Evolutionary conservation across 2,888 invertebrate genomes (phyloP), one percentile per base, ranked within the genome.

Genomic region (Melanchra persicariae): DNA sequence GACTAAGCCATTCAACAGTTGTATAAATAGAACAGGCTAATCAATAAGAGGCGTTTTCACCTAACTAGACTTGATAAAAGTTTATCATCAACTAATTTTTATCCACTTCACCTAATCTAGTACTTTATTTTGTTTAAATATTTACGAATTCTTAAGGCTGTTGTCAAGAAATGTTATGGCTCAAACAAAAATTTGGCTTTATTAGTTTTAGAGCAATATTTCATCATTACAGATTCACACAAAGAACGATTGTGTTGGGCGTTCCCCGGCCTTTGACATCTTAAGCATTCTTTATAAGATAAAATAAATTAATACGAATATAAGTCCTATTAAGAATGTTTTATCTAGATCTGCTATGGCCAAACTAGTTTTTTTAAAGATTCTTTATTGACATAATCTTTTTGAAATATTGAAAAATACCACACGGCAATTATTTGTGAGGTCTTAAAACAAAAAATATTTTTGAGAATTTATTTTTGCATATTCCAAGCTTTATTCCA

Each of bases 201-300:
- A 65, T 61, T 80, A 67, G 72, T 71, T 71, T 74, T 54, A 24
- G 45, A 26, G 60, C 43, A 60, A 70, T 78, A 81, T 76, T 83
- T 83, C 65, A 77, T 74, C 59, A 81, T 81, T 79, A 74, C 8
- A 30, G 8, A 69, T 70, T 58, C 67, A 69, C 60, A 78, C 68
- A 70, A 85, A 72, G 67, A 75, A 72, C 34, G 51, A 70, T 73
- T 73, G 59, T 76, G 1, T 57, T 70, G 54, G 71, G 70, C 51
- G 62, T 74, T 74, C 57, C 63, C 67, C 67, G 72, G 70, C 67
- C 68, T 86, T 74, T 84, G 83, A 72, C 80, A 64, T 78, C 40
- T 71, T 70, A 69, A 74, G 63, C 55, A 73, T 84, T 70, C 47
- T 65, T 74, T 85, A 81, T 65, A 80, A n/a, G 43, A 80, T 75